phyloP scores from a whole-genome alignment of 2,888 invertebrate species.

The Drosophila birchii region DNA sequence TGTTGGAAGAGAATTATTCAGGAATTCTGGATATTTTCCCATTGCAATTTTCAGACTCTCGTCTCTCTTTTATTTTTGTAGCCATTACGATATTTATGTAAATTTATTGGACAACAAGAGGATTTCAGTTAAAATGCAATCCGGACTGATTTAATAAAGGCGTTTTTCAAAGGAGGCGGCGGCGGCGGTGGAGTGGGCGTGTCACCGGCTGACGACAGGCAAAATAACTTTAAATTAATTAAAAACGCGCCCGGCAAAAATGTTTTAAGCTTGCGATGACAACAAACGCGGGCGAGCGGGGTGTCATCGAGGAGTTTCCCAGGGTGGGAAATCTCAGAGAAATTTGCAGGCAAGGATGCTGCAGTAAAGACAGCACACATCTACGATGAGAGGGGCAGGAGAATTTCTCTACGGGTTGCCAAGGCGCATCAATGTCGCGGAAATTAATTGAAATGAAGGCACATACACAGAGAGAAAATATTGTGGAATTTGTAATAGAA shows the following conservation, averaged over 20 bases:
- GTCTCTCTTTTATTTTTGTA: slow-evolving; percentile 1
- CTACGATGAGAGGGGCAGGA: slow-evolving; percentile 14
- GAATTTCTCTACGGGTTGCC: slow-evolving; percentile 27
- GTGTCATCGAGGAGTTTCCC: slow-evolving; percentile 33
- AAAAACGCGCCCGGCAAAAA: slow-evolving; percentile 75
- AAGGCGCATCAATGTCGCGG: slow-evolving; percentile 73
- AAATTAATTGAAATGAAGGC: slow-evolving; percentile 79
- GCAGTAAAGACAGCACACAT: slow-evolving; percentile 30
- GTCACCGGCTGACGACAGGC: slow-evolving; percentile 60
- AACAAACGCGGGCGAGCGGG: slow-evolving; percentile 50
- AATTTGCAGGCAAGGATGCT: slow-evolving; percentile 9
- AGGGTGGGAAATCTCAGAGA: slow-evolving; percentile 1
- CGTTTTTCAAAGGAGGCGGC: slow-evolving; percentile 31
- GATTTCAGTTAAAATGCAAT: slow-evolving; percentile 73
- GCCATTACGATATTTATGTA: slow-evolving; percentile 47
- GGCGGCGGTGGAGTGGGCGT: slow-evolving; percentile 19
- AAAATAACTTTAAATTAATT: slow-evolving; percentile 80
- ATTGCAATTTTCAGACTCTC: neutral
- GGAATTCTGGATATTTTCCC: slow-evolving; percentile 6
- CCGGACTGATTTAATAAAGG: slow-evolving; percentile 72
- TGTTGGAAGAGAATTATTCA: neutral
- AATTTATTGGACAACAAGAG: slow-evolving; percentile 54
- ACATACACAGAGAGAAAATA: neutral
- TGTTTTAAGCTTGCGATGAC: slow-evolving; percentile 65
- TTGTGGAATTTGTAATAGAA: neutral